Base-by-base conservation (phyloP, 2,797 vertebrate genomes). In the Trachurus trachurus region DNA sequence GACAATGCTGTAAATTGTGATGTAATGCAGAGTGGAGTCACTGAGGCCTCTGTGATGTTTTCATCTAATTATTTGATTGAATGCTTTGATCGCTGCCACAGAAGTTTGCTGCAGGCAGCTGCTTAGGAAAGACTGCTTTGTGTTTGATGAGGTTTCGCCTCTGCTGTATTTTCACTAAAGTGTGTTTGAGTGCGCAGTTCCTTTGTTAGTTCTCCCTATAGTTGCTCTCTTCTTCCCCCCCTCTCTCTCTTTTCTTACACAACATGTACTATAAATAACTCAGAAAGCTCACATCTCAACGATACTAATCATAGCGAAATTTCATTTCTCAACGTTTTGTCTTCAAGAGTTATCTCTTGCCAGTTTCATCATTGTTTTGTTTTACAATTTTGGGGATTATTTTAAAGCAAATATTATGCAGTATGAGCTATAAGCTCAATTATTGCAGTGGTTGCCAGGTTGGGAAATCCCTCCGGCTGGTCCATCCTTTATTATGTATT, bases 61-160 rank as follows among this genome's bases (percentile, higher is more conserved):
- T 78, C 77, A 72, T 88, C 77, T 90, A 89, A 90, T 93, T 89
- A 87, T 90, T 91, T 92, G 92, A 89, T 91, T 92, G 84, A 89
- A 76, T 4, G 76, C 91, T 94, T 93, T 93, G 91, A 94, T 92
- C 87, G 76, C 26, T 1, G 42, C 69, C 66, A 66, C 86, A 86
- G 66, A 88, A 62, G 78, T 70, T 78, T 77, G 80, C 83, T 84
- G 67, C 74, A 77, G 70, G 89, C 80, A 26, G 74, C 71, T 78
- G 77, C 68, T 85, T 66, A 61, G 65, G 66, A 85, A 63, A 69
- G 53, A 49, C 84, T 42, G 63, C 72, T 78, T 62, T 57, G 53
- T 66, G 76, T 75, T 85, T 90, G 71, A 86, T 82, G 75, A 87
- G 78, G 58, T 81, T 87, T 72, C 60, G 73, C 50, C 63, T 81